Conservation (phyloP, 2,797 vertebrate species). For the Bradypus variegatus region DNA sequence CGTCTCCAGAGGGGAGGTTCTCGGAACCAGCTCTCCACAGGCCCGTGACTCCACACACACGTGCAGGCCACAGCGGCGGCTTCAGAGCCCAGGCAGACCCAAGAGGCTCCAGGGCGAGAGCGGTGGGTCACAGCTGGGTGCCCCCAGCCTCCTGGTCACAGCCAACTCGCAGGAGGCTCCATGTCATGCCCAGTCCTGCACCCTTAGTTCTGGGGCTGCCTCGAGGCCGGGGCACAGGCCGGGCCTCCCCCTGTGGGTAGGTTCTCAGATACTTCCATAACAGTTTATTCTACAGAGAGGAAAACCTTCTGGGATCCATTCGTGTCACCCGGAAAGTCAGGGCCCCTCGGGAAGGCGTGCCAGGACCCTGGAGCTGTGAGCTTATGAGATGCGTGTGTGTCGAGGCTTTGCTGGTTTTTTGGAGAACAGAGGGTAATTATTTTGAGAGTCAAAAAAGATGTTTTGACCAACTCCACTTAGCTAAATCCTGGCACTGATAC, state of each 20-base stretch:
- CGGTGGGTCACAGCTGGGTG: too few relatives aligned
- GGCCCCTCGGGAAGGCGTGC: neutral
- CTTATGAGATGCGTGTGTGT: neutral
- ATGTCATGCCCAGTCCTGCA: rapidly evolving
- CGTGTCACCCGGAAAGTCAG: neutral
- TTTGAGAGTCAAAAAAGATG: conserved; percentile 57
- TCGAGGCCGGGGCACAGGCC: rapidly evolving
- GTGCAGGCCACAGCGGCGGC: too few relatives aligned
- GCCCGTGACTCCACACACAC: too few relatives aligned
- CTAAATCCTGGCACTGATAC: conserved; percentile 43
- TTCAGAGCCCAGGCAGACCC: too few relatives aligned
- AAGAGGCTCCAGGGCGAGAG: too few relatives aligned
- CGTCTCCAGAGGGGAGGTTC: neutral
- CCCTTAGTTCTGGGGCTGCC: neutral
- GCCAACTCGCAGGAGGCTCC: rapidly evolving
- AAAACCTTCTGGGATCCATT: conserved; percentile 28
- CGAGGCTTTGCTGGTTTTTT: conserved; percentile 7
- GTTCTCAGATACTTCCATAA: neutral
- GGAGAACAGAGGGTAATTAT: conserved; percentile 62
- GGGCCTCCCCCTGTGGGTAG: neutral
- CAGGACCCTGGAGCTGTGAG: conserved; percentile 4
- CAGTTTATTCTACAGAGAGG: neutral
- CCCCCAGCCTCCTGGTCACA: rapidly evolving
- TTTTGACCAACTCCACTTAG: conserved; percentile 60
- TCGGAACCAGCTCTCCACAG: neutral